Percentiles rank a stretch among this genome's conserved stretches.
Evolutionary conservation across 2,888 invertebrate species (phyloP).

Genomic region (Eremobia ochroleuca): DNA sequence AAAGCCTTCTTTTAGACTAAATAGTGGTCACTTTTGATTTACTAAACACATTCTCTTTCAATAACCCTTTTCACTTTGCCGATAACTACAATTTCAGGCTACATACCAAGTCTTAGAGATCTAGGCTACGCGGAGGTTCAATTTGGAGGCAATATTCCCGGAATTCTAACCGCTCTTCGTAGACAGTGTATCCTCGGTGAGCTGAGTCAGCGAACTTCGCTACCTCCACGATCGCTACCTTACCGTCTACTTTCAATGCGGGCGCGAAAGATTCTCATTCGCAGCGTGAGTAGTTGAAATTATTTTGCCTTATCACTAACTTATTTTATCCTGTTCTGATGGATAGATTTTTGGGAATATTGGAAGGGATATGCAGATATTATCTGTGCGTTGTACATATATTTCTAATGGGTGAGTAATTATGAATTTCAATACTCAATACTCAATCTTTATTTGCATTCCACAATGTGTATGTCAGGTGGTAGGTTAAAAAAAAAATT

Average conservation of each 20-base stretch:
- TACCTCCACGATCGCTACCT: constrained; percentile 43
- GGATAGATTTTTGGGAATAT: constrained; percentile 7
- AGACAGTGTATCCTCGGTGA: constrained; percentile 33
- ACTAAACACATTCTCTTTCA: not conserved
- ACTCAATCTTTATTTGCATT: too few species aligned
- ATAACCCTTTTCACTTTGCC: not conserved
- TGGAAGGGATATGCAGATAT: constrained; percentile 9
- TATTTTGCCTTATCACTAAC: constrained; percentile 55
- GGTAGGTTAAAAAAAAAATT: too few species aligned
- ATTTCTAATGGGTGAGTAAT: not conserved
- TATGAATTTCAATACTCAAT: too few species aligned
- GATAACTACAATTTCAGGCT: not conserved
- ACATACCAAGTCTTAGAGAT: constrained; percentile 29
- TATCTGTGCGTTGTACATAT: not conserved
- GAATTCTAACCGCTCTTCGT: constrained; percentile 32
- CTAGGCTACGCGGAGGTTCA: constrained; percentile 38
- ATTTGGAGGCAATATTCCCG: constrained; percentile 55
- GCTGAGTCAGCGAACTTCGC: constrained; percentile 60
- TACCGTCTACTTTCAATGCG: constrained; percentile 54
- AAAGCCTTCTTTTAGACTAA: not conserved
- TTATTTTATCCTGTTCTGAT: constrained; percentile 30
- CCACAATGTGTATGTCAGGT: too few species aligned
- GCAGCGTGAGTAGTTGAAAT: constrained; percentile 59
- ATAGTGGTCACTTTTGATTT: not conserved
- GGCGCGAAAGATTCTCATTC: constrained; percentile 58